Evolutionary conservation across 1,140 invertebrate species (phyloP), one percentile per base, ranked within the genome.

Genomic region (Papilio machaon): DNA sequence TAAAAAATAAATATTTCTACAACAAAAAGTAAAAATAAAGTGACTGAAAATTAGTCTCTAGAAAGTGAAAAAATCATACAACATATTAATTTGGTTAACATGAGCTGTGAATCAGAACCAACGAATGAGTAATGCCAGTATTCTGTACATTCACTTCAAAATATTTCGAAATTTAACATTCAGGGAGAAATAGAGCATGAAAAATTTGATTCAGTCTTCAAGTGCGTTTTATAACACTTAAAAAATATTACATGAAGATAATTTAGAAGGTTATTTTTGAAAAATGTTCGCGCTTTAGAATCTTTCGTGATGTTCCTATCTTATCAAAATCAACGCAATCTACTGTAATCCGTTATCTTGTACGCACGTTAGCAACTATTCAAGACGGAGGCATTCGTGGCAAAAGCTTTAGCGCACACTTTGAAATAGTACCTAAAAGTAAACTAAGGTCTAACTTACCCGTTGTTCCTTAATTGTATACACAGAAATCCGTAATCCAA

Each of bases 401-500:
- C 91, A 93, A 64, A 67, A 67, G 38, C 77, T 46, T 17, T 30
- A 19, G 30, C 10, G n/a, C 46, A 79, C 19, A 67, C 38, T 11
- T 67, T 7, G 11, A 67, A 79, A 35, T 67, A 79, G 30, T 47
- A 47, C 3, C 17, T 23, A 19, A 79, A 79, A 17, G 43, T 58
- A 35, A 78, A 19, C 38, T 17, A 67, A 87, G 64, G 38, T 80
- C 83, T 78, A 80, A 91, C 91, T 92, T 81, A 93, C 91, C 90
- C 90, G 83, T 88, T 87, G 84, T 89, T 85, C 83, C 87, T 89
- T 88, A 87, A 88, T 87, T 89, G 88, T 88, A 88, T 88, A 89
- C 90, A 91, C 91, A 93, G 88, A 87, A 86, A 91, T 90, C 90
- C 85, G 91, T 93, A 94, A 94, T 94, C 93, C 93, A 94, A 93